Conservation (phyloP, 2,888 invertebrate genomes). For the Odontomyia ornata region DNA sequence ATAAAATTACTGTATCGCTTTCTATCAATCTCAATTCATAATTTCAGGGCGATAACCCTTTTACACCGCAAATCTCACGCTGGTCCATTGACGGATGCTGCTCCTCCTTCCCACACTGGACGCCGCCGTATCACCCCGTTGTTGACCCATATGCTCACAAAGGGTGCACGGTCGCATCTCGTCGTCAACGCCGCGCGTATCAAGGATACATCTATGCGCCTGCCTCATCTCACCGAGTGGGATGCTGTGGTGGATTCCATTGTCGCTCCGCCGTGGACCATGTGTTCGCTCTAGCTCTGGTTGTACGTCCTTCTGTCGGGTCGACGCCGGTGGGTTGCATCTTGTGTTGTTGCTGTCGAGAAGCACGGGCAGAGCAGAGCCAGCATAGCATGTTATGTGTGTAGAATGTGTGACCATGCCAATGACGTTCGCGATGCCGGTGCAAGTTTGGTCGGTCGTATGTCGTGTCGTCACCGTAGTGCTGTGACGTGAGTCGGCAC, state of each 20-base stretch:
- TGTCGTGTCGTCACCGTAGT: not conserved
- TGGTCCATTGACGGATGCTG: conserved; percentile 7
- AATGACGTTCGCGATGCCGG: conserved; percentile 10
- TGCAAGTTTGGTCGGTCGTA: not conserved
- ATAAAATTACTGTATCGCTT: no score
- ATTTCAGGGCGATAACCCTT: not conserved
- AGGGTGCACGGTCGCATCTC: no score
- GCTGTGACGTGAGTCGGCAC: not conserved
- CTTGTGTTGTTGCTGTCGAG: not conserved
- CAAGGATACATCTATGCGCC: conserved; percentile 33
- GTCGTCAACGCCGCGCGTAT: not conserved
- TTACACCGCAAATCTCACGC: not conserved
- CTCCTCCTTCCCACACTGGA: not conserved
- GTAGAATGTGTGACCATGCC: conserved; percentile 16
- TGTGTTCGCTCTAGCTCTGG: conserved; percentile 12
- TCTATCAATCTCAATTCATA: no score
- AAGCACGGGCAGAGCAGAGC: not conserved
- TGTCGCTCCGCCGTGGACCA: conserved; percentile 2
- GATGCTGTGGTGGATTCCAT: conserved; percentile 12
- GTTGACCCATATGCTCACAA: conserved; percentile 6
- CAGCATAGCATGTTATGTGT: not conserved
- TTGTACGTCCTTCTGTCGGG: not conserved
- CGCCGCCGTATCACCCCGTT: not conserved
- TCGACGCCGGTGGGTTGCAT: conserved; percentile 1
- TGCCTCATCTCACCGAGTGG: conserved; percentile 9